phyloP scores from a whole-genome alignment of 1,140 invertebrate species.

The Pteromalus puparum region DNA sequence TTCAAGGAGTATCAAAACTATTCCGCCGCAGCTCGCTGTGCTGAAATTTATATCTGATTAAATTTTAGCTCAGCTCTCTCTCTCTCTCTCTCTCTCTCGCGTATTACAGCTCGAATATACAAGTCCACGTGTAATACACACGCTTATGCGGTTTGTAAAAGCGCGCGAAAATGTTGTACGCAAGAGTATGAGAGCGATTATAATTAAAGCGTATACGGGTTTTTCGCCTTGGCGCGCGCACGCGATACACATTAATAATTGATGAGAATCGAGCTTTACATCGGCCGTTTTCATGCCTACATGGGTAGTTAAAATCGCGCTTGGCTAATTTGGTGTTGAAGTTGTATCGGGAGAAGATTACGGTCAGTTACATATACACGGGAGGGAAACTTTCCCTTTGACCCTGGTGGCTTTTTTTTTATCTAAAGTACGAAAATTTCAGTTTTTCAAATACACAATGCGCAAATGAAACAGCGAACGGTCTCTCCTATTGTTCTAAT shows the following conservation, averaged over 20 bases:
- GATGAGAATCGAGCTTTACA: neutral
- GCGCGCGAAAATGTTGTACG: constrained; percentile 18
- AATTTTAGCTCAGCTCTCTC: too few species aligned
- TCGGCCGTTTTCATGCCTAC: constrained; percentile 17
- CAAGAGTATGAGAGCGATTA: neutral
- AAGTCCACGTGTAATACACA: neutral
- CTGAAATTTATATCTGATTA: constrained; percentile 7
- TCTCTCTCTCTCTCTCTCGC: too few species aligned
- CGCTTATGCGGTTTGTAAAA: neutral
- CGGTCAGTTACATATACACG: too few species aligned
- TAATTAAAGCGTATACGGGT: neutral
- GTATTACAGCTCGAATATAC: too few species aligned
- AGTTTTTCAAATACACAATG: neutral
- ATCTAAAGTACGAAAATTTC: neutral
- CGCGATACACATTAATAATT: constrained; percentile 6
- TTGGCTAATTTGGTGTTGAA: too few species aligned
- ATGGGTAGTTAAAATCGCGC: too few species aligned
- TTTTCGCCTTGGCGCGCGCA: neutral
- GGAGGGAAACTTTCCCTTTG: too few species aligned
- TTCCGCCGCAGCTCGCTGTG: neutral
- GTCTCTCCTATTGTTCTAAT: neutral
- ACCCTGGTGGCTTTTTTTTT: too few species aligned
- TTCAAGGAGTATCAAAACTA: too few species aligned
- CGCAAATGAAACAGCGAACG: neutral
- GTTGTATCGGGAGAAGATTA: too few species aligned